Base-by-base conservation (phyloP, 2,797 vertebrate genomes). In the Pipistrellus kuhlii region DNA sequence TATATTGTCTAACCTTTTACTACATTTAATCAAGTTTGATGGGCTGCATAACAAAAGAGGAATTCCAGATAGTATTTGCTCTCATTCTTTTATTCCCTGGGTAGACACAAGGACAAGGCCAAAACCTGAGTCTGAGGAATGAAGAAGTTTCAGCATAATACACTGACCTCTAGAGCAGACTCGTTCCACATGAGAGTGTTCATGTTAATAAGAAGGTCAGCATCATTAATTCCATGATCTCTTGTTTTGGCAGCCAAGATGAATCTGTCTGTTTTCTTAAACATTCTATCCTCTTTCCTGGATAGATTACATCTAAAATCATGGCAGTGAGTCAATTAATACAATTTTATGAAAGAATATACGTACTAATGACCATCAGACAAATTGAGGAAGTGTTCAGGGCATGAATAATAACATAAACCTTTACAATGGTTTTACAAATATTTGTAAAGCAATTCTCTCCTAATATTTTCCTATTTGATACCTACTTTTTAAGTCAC, bases 81-180 rank as follows among this genome's bases (percentile, higher is more conserved):
- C 90, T 97, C 95, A 97, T 97, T 97, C 95, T 96, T 97, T 91
- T 94, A 97, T 97, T 96, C 91, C 93, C 95, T 82, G 57, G 88
- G 46, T 69, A 86, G 25, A 96, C 57, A 81, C 6, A 85, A 3
- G 27, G 27, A 97, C 94, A 62, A 94, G 25, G 57, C 92, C 77
- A 95, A 90, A 89, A 76, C 92, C 73, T 71, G 71, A 86, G 55
- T 64, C 30, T 76, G 27, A 23, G 12, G 59, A 90, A 91, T 90
- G 72, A 85, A 53, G 75, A 96, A 53, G 17, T 96, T 94, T 95
- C 84, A 90, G 71, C 57, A 68, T 85, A 91, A 86, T 86, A 57
- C 66, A 55, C 27, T 96, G 86, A 96, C 93, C 92, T 96, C 78
- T 23, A 90, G 92, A 97, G 73, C 76, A 94, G 90, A 80, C 57